phyloP scores from a whole-genome alignment of 2,113 vertebrate species.

The Tricholaema leucomelas region DNA sequence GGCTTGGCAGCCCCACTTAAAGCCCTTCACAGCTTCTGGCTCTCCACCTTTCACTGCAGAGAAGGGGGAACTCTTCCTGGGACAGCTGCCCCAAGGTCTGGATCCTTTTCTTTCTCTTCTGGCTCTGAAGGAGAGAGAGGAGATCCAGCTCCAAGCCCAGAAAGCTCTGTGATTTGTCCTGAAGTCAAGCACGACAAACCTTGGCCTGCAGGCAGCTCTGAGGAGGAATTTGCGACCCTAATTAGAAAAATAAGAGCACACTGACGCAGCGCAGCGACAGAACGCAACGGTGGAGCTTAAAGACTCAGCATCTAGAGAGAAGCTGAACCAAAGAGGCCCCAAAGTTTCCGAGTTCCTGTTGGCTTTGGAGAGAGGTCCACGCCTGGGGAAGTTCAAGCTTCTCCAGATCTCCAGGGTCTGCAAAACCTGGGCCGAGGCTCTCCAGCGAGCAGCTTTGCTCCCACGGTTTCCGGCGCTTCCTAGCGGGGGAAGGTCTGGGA shows the following conservation, averaged over 20 bases:
- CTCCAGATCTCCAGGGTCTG: constrained; percentile 27
- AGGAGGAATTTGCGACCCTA: neutral
- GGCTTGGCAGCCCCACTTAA: neutral
- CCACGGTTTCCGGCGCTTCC: constrained; percentile 40
- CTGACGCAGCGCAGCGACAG: neutral
- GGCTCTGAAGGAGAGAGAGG: neutral
- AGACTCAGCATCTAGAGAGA: neutral
- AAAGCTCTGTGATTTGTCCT: neutral
- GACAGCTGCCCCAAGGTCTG: neutral
- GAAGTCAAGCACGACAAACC: constrained; percentile 31
- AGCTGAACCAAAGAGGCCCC: constrained; percentile 32
- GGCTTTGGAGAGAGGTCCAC: constrained; percentile 24
- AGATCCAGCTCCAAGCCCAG: neutral
- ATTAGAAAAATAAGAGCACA: constrained; percentile 38
- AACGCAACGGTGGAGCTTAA: neutral
- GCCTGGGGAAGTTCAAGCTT: constrained; percentile 23
- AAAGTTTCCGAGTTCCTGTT: constrained; percentile 43
- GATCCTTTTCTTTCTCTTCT: neutral
- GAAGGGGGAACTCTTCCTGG: neutral
- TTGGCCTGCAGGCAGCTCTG: constrained; percentile 9
- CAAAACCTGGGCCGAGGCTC: neutral
- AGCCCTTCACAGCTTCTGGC: fast-evolving
- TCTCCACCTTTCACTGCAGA: fast-evolving
- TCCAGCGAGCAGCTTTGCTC: neutral
- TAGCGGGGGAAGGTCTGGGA: constrained; percentile 21